These are phyloP conservation scores for Mesorhabditis spiculigera DNA, from an alignment of 2,888 invertebrate species.

Conservation along the genomic window DNA sequence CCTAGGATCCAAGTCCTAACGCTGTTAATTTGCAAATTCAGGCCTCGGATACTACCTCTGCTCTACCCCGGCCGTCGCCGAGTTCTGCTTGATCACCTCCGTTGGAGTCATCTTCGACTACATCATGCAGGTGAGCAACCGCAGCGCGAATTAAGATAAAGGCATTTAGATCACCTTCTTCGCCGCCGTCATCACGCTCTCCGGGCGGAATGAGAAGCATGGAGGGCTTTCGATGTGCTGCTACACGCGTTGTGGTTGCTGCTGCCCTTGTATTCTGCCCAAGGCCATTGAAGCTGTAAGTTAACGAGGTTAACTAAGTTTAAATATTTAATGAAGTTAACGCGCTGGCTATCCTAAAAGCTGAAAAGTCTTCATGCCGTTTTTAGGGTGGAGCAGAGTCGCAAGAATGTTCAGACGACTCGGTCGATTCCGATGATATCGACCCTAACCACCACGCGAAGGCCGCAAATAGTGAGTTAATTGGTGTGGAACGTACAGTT, in stretches of 20 bases:
- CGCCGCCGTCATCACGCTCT: slow-evolving; percentile 52
- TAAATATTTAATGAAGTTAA: background rate
- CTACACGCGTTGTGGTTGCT: slow-evolving; percentile 20
- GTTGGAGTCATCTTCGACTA: slow-evolving; percentile 55
- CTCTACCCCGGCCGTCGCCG: slow-evolving; percentile 56
- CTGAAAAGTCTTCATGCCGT: background rate
- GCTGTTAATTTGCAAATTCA: slow-evolving; percentile 13
- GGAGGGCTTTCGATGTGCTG: slow-evolving; percentile 52
- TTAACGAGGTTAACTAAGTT: background rate
- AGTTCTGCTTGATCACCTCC: slow-evolving; percentile 56
- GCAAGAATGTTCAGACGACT: background rate
- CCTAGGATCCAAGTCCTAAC: background rate
- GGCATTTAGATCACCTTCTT: slow-evolving; percentile 52
- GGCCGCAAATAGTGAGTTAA: slow-evolving; percentile 29
- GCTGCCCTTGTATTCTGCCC: background rate
- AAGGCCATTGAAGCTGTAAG: background rate
- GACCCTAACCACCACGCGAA: slow-evolving; percentile 36
- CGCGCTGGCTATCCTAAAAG: background rate
- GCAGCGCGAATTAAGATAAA: background rate
- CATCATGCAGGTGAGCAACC: slow-evolving; percentile 40
- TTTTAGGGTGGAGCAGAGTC: background rate
- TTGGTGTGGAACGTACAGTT: background rate
- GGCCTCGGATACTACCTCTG: slow-evolving; percentile 56
- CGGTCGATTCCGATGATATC: slow-evolving; percentile 19
- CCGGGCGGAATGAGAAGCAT: slow-evolving; percentile 47